Base-by-base conservation (phyloP, 2,113 vertebrate species). In the Syngnathoides biaculeatus region DNA sequence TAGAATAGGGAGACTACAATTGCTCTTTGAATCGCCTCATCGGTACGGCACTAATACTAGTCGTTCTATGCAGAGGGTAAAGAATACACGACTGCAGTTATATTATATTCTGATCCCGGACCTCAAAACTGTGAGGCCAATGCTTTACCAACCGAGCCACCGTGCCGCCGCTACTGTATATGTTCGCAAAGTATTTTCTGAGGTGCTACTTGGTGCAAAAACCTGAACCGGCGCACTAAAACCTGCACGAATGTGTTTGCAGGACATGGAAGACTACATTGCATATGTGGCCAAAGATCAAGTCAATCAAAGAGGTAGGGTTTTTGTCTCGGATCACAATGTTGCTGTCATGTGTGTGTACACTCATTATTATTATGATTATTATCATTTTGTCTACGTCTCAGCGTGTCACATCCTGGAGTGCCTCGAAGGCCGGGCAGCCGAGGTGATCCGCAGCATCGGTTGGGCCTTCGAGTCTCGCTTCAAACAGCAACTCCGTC, bases 201-300 rank as follows among this genome's bases (percentile, higher is more conserved):
- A 50, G 20, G 8, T n/a, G 8, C 1, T 50, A 9, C 20, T 4
- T n/a, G 47, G 20, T 50, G 20, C 9, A 20, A 35, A 10, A 20
- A 47, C 14, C 19, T 47, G 48, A 50, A 50, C 8, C 48, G 11
- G 20, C n/a, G n/a, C 48, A 52, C 48, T 52, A 22, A 52, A 52
- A 47, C 30, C 2, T 56, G 14, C 6, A 27, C 8, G 2, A 8
- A 57, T 62, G 2, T 43, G 11, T 84, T 83, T 82, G 40, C 78
- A 98, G 96, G 95, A 95, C 69, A 93, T 94, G 68, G 92, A 92
- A 75, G 94, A 98, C 85, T 96, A 95, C 2, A 93, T 98, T 45
- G 96, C 96, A 52, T 97, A 97, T 35, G 95, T 98, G 81, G 96
- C 96, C 67, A 98, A 97, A 89, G 95, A 97, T 87, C 89, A 91